Evolutionary conservation across 1,140 invertebrate genomes (phyloP).

Genomic region (Hycleus cichorii): DNA sequence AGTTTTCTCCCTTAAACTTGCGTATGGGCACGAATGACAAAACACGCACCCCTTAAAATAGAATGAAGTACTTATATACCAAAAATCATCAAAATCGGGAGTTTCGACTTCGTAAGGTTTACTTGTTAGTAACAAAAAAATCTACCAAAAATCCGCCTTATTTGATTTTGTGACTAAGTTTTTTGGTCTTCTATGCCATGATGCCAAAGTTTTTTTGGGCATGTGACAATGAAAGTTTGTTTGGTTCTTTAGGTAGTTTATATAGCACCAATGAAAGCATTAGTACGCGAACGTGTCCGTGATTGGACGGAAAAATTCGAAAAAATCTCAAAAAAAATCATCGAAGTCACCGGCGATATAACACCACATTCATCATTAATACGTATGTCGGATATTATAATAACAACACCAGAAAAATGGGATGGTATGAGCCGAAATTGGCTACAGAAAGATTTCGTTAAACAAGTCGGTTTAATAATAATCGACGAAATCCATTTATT

Average conservation of each 20-base stretch:
- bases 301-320: conserved; percentile 90
- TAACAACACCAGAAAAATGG: conserved; percentile 99
- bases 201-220: too few species aligned
- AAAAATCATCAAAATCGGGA: too few species aligned
- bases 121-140: too few species aligned
- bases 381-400: conserved; percentile 79
- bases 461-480: conserved; percentile 85
- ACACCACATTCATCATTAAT: conserved; percentile 88
- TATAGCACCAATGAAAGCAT: conserved; percentile 95
- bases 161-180: too few species aligned
- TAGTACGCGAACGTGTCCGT: conserved; percentile 91
- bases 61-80: too few species aligned
- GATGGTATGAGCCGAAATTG: conserved; percentile 96
- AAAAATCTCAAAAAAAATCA: conserved; percentile 74
- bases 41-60: too few species aligned
- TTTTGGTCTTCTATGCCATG: too few species aligned
- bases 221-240: neutral
- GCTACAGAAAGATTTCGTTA: conserved; percentile 94
- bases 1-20: too few species aligned
- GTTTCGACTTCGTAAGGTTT: too few species aligned
- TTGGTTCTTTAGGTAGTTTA: conserved; percentile 67
- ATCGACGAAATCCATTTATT: conserved; percentile 99
- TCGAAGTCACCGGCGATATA: conserved; percentile 95
- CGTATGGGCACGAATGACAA: too few species aligned
- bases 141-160: too few species aligned